These are phyloP conservation scores for Lissonota sp. DNA, from an alignment of 2,888 invertebrate species.

Conservation along the genomic window DNA sequence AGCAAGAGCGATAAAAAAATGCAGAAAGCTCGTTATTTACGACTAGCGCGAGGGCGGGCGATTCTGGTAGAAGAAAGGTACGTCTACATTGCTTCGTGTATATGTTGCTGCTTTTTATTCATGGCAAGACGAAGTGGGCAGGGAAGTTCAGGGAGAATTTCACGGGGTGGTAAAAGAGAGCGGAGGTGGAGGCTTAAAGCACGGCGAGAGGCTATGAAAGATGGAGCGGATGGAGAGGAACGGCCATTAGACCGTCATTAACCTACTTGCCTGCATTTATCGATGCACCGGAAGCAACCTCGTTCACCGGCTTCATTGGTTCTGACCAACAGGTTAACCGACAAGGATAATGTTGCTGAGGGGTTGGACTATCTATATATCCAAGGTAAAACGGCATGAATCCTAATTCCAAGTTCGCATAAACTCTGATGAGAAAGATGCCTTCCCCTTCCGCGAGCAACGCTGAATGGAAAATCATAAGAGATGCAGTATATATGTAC, in stretches of 20 bases:
- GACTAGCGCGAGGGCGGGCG: slow-evolving; percentile 25
- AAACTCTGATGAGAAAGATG: no score
- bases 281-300: slow-evolving; percentile 60
- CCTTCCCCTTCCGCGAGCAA: no score
- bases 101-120: slow-evolving; percentile 61
- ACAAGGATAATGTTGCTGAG: slow-evolving; percentile 4
- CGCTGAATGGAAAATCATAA: no score
- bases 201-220: slow-evolving; percentile 10
- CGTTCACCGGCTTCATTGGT: slow-evolving; percentile 53
- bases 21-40: slow-evolving; percentile 62
- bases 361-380: background rate
- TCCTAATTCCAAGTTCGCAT: slow-evolving; percentile 35
- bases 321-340: slow-evolving; percentile 66
- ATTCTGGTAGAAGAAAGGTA: slow-evolving; percentile 40
- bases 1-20: slow-evolving; percentile 48
- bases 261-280: slow-evolving; percentile 66
- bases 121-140: slow-evolving; percentile 51
- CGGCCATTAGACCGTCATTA: slow-evolving; percentile 67
- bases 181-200: slow-evolving; percentile 4
- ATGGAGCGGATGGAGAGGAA: slow-evolving; percentile 19
- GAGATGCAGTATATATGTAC: no score
- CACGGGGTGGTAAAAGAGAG: slow-evolving; percentile 5
- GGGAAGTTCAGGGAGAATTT: slow-evolving; percentile 47
- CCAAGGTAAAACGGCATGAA: slow-evolving; percentile 40
- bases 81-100: background rate